Conservation (phyloP, 2,888 invertebrate genomes). For the Ophion slaviceki region DNA sequence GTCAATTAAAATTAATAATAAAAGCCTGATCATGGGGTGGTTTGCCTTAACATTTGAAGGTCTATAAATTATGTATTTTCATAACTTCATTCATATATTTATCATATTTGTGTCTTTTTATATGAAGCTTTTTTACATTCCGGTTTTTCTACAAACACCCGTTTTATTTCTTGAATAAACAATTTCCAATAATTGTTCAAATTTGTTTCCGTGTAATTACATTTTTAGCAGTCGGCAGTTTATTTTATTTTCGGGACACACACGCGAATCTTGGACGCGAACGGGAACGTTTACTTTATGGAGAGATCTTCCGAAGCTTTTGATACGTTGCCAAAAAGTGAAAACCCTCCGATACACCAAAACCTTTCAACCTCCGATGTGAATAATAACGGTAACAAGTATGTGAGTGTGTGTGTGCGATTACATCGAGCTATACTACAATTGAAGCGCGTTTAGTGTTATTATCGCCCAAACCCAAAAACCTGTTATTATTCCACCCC, state of each 20-base stretch:
- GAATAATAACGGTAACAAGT: slow-evolving; percentile 19
- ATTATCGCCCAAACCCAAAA: slow-evolving; percentile 13
- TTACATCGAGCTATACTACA: neutral
- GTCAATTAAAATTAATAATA: too few relatives aligned
- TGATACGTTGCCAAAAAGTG: slow-evolving; percentile 19
- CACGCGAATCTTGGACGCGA: neutral
- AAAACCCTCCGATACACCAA: neutral
- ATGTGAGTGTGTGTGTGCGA: neutral
- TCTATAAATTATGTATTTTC: too few relatives aligned
- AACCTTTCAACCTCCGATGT: neutral
- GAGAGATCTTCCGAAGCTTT: slow-evolving; percentile 13
- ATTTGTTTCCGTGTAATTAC: neutral
- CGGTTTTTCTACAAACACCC: too few relatives aligned
- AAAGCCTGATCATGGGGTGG: too few relatives aligned
- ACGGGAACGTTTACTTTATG: neutral
- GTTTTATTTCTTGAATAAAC: too few relatives aligned
- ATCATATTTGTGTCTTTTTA: too few relatives aligned
- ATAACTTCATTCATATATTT: too few relatives aligned
- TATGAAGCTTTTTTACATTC: too few relatives aligned
- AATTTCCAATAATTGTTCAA: too few relatives aligned
- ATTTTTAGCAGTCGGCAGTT: neutral
- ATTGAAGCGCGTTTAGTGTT: slow-evolving; percentile 5
- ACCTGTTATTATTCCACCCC: slow-evolving; percentile 36
- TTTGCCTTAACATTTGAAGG: too few relatives aligned
- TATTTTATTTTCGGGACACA: neutral